Base-by-base conservation (phyloP, 2,888 invertebrate genomes). In the Nipponacmea schrenckii region DNA sequence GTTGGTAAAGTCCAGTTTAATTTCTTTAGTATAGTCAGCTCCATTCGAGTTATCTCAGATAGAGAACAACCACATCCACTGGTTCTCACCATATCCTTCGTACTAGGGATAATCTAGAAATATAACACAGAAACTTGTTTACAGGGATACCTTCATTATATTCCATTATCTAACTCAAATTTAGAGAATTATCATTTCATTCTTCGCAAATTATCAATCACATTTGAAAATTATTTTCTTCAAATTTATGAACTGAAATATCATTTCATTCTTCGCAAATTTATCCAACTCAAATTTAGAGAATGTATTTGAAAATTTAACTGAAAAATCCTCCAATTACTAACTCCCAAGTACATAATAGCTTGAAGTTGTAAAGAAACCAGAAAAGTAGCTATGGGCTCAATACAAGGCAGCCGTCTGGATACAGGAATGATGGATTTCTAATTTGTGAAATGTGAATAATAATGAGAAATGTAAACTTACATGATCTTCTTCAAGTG, bases 41-140 rank as follows among this genome's bases (percentile, higher is more conserved):
- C 94, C 96, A 96, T 96, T 79, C 96, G 93, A 27, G 92, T 90
- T 84, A 96, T 92, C 90, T 96, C 96, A 81, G 94, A 93, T 68
- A 93, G 92, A 39, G 95, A 94, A 90, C 95, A 95, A 85, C 94
- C 93, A 84, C 94, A 94, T 88, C 94, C 80, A 75, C 87, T 87
- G 62, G 75, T 82, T 77, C 83, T 81, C 81, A 89, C 87, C 80
- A 89, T 83, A 79, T 88, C 87, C 79, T 80, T 78, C 20, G 87
- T 86, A 73, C 84, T 81, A 69, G 89, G 89, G 76, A 89, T 84
- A 72, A 86, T 84, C 89, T 89, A 68, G 24, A 26, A 74, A 62
- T n/a, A 62, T 45, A 62, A 67, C n/a, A 70, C 46, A 64, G 24
- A 10, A 12, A 10, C 39, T n/a, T 14, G 7, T 7, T 45, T 24